Conservation (phyloP, 2,797 vertebrate species). For the Notolabrus celidotus region DNA sequence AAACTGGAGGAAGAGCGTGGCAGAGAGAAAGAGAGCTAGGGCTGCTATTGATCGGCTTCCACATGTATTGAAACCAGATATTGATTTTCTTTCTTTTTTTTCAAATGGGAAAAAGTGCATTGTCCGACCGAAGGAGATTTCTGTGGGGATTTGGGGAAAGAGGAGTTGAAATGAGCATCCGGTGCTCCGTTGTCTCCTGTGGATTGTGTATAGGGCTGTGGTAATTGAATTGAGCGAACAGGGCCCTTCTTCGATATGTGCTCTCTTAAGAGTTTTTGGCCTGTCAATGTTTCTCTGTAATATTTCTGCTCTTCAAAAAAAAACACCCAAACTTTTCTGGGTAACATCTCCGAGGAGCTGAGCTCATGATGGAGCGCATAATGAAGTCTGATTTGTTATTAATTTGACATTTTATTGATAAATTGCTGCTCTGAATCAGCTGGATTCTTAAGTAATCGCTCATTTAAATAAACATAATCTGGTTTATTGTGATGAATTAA, state of each 20-base stretch:
- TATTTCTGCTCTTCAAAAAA: conserved; percentile 57
- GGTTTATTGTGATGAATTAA: conserved; percentile 3
- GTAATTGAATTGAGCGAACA: conserved; percentile 87
- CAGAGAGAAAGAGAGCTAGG: conserved; percentile 66
- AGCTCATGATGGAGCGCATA: conserved; percentile 11
- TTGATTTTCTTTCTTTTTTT: conserved; percentile 90
- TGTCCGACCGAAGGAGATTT: conserved; percentile 86
- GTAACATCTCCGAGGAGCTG: conserved; percentile 23
- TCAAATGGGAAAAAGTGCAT: conserved; percentile 87
- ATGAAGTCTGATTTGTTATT: neutral
- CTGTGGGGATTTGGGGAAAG: conserved; percentile 87
- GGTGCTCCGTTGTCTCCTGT: conserved; percentile 80
- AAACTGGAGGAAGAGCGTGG: conserved; percentile 65
- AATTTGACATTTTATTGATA: conserved; percentile 3
- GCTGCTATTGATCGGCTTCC: conserved; percentile 84
- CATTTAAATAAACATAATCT: neutral
- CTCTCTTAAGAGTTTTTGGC: conserved; percentile 71
- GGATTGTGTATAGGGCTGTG: conserved; percentile 83
- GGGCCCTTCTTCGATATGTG: conserved; percentile 73
- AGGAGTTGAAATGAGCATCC: conserved; percentile 88
- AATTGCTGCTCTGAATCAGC: conserved; percentile 11
- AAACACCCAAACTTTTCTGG: conserved; percentile 44
- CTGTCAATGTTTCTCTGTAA: conserved; percentile 62
- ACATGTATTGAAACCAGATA: conserved; percentile 90
- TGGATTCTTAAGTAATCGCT: neutral